Conservation (phyloP, 2,797 vertebrate genomes). For the Clarias platycephalus region DNA sequence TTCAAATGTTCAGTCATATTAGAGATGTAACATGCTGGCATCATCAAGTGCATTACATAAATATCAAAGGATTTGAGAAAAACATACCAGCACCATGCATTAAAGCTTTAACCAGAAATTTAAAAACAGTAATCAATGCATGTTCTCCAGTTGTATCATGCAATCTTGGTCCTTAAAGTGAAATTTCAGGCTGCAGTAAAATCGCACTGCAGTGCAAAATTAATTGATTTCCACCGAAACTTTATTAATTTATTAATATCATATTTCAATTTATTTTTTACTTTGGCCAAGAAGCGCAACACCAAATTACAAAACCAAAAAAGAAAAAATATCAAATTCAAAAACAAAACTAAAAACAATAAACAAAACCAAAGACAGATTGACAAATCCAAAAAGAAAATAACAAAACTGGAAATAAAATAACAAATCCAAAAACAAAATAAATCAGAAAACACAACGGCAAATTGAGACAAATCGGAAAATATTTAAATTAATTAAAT, state of each 20-base stretch:
- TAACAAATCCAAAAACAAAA: too few relatives aligned
- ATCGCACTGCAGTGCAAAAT: not conserved
- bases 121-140: not conserved
- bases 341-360: too few relatives aligned
- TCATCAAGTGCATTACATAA: constrained; percentile 11
- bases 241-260: not conserved
- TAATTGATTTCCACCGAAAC: not conserved
- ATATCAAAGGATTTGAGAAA: not conserved
- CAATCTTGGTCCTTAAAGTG: not conserved
- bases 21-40: constrained; percentile 30
- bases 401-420: too few relatives aligned
- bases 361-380: too few relatives aligned
- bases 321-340: too few relatives aligned
- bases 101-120: constrained; percentile 28
- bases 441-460: too few relatives aligned
- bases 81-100: constrained; percentile 11
- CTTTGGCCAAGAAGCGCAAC: too few relatives aligned
- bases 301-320: too few relatives aligned
- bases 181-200: not conserved
- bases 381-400: too few relatives aligned
- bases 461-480: too few relatives aligned
- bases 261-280: not conserved
- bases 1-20: constrained; percentile 14
- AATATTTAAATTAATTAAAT: too few relatives aligned
- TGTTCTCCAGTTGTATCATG: not conserved